Conservation (phyloP, 2,797 vertebrate genomes). For the Holocentrus rufus region DNA sequence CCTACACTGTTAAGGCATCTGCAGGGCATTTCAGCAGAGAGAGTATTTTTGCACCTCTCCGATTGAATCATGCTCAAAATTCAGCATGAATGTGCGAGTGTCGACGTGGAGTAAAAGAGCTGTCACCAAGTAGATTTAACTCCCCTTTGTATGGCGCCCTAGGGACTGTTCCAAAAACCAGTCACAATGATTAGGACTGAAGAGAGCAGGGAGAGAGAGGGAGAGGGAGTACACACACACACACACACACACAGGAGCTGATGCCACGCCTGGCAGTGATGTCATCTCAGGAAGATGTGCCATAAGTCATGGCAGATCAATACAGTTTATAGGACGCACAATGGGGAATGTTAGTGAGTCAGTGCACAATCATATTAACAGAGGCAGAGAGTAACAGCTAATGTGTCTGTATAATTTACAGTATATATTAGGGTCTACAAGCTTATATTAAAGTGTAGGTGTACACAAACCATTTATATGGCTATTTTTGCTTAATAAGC, state of each 20-base stretch:
- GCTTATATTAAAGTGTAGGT: background rate
- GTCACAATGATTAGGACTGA: slow-evolving; percentile 55
- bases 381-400: slow-evolving; percentile 2
- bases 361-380: slow-evolving; percentile 22
- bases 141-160: slow-evolving; percentile 37
- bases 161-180: slow-evolving; percentile 55
- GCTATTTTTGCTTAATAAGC: too few species aligned
- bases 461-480: background rate
- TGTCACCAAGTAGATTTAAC: slow-evolving; percentile 55
- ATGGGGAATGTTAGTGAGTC: slow-evolving; percentile 1
- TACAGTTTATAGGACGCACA: slow-evolving; percentile 35
- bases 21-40: slow-evolving; percentile 14
- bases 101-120: slow-evolving; percentile 34
- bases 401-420: background rate
- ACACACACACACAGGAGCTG: background rate
- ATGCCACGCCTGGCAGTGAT: slow-evolving; percentile 38
- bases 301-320: slow-evolving; percentile 49
- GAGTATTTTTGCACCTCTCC: slow-evolving; percentile 16
- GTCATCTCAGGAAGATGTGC: slow-evolving; percentile 37
- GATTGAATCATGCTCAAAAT: slow-evolving; percentile 40
- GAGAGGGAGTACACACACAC: slow-evolving; percentile 20
- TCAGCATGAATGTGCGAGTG: slow-evolving; percentile 37
- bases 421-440: background rate
- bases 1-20: slow-evolving; percentile 12
- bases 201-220: slow-evolving; percentile 23